A percentile compares a stretch with the other conserved stretches of the same genome.
Evolutionary conservation across 2,888 invertebrate species (phyloP).

Genomic region (Hydropsyche betteni): DNA sequence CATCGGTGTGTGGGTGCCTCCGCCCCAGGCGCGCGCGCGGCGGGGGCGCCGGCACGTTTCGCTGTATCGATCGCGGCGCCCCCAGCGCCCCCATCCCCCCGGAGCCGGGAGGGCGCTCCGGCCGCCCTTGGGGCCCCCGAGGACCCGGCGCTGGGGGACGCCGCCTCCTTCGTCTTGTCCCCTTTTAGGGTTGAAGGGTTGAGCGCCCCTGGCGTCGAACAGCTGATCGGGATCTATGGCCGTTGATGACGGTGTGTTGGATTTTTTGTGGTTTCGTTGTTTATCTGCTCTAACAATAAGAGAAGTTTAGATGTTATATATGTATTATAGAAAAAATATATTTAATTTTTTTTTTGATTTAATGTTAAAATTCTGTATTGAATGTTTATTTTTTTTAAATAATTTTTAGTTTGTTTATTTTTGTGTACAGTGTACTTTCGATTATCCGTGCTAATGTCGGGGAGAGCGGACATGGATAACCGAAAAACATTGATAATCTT

Average conservation of each 20-base stretch:
- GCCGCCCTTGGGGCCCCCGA: neutral
- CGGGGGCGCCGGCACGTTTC: slow-evolving; percentile 35
- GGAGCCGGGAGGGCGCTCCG: neutral
- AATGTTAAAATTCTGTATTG: no score
- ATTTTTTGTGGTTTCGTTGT: no score
- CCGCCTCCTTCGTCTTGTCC: neutral
- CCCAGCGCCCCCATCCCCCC: slow-evolving; percentile 18
- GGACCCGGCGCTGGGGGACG: neutral
- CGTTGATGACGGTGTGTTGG: neutral
- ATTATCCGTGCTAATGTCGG: no score
- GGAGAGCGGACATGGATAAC: no score
- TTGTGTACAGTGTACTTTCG: no score
- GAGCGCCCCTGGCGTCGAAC: slow-evolving; percentile 12
- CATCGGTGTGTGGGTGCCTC: neutral
- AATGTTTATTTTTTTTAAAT: no score
- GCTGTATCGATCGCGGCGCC: slow-evolving; percentile 38
- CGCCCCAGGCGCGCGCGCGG: slow-evolving; percentile 25
- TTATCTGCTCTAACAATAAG: no score
- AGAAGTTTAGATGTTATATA: no score
- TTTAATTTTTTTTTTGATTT: no score
- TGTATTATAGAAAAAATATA: no score
- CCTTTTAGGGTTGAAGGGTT: neutral
- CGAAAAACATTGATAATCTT: no score
- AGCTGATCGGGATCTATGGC: slow-evolving; percentile 21
- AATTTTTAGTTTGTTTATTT: no score